Evolutionary conservation across 2,888 invertebrate genomes (phyloP), one percentile per base, ranked within the genome.

Genomic region (Calameuta idolon): DNA sequence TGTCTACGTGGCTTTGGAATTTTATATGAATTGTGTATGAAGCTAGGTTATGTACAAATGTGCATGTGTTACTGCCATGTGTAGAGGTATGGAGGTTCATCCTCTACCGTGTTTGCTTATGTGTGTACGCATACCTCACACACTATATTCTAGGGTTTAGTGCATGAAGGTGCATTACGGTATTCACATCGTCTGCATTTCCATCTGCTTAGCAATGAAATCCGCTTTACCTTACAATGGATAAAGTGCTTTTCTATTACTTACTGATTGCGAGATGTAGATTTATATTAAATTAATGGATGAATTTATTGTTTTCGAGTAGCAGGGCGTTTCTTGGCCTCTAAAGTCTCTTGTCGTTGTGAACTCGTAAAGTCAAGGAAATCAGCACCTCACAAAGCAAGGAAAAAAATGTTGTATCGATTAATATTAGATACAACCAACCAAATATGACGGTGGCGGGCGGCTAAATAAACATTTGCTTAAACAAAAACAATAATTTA

Each of bases 181-280:
- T 84, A 86, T 87, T 87, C 87, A 85, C 86, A 85, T 85, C 83
- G 84, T 81, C 83, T 85, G 86, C 85, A 87, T 88, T 87, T 88
- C 86, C 87, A 88, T 89, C 88, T 88, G 88, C 89, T 91, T 89
- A 89, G 86, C 86, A 84, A 81, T 82, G 83, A 87, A 90, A 90
- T 90, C 89, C 89, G 89, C 88, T 90, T 89, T 88, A 85, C 86
- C 86, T 88, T 88, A 87, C 87, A 85, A 86, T 84, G 86, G 78
- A 79, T 75, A 76, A 73, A 74, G 40, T 40, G 68, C 69, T 69
- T 81, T 81, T 2, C 5, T 80, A 81, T 81, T 79, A 82, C 77
- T 79, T 79, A 80, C 83, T 81, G 81, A 83, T 84, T 83, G 81
- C 80, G 79, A 83, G 81, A 82, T 79, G 83, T 55, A 23, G 23